Evolutionary conservation across 2,797 vertebrate genomes (phyloP), one percentile per base, ranked within the genome.

Genomic region (Myotis findleyi): DNA sequence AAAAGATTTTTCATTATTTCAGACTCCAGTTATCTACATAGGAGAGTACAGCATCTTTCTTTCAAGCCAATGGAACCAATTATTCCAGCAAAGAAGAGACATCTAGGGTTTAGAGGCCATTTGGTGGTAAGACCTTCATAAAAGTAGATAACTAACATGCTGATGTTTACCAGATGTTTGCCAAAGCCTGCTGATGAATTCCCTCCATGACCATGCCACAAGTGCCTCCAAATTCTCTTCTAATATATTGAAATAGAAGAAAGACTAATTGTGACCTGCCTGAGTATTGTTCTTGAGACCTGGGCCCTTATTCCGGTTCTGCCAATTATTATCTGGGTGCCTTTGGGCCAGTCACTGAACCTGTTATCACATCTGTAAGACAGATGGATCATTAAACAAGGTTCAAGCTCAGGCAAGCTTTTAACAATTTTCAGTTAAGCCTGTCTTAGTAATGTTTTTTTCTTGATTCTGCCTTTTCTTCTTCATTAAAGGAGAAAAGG

Each of bases 401-500:
- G 23, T 57, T 82, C 62, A 77, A 77, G 41, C 27, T 62, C 57
- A 82, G 12, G 68, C 33, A 93, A 49, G 5, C 12, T 72, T 95
- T 83, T 77, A 55, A 51, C 51, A 9, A 79, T 59, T 92, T 95
- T 81, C 2, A 72, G 38, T 18, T 27, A 89, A 53, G 20, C 11
- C 16, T 69, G 27, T 87, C 36, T 94, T 27, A 68, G 5, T 38
- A 88, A 71, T 8, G 14, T 38, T n/a, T 69, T 69, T 3, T 30
- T 79, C 30, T 66, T 82, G 12, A 79, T 49, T 33, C 1, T 77
- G 2, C 5, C 10, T 49, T 82, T 71, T 90, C 57, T 55, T n/a
- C 23, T 95, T 86, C 17, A 55, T 30, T 95, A 62, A 94, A 93
- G 25, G 33, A 69, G 79, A 20, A 88, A 93, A 89, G 13, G 33